phyloP scores from a whole-genome alignment of 1,140 invertebrate genomes.

The Papilio aristodemus region DNA sequence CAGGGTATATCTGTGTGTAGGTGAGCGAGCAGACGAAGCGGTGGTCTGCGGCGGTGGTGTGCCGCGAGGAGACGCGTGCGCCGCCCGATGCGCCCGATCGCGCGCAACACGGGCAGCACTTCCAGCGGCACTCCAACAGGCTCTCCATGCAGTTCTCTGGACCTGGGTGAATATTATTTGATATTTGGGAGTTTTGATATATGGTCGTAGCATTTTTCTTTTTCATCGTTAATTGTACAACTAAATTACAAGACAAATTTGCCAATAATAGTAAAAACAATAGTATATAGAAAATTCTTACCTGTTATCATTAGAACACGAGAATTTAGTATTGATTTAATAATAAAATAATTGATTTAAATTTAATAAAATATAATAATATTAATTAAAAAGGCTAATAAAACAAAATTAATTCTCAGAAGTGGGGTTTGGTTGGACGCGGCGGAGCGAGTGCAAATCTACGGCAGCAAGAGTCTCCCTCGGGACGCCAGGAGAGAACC shows the following conservation, averaged over 20 bases:
- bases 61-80: slow-evolving; percentile 74
- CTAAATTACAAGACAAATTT: too few species aligned
- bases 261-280: too few species aligned
- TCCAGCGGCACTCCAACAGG: slow-evolving; percentile 84
- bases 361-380: too few species aligned
- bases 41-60: slow-evolving; percentile 86
- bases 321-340: too few species aligned
- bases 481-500: slow-evolving; percentile 90
- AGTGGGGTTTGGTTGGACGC: slow-evolving; percentile 89
- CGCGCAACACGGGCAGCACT: slow-evolving; percentile 66
- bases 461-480: slow-evolving; percentile 86
- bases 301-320: too few species aligned
- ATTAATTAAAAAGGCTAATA: too few species aligned
- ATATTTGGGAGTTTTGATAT: neutral
- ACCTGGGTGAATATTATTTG: slow-evolving; percentile 72
- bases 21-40: slow-evolving; percentile 84
- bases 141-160: slow-evolving; percentile 94
- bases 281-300: too few species aligned
- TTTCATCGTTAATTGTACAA: too few species aligned
- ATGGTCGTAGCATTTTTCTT: too few species aligned
- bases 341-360: too few species aligned
- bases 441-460: slow-evolving; percentile 84
- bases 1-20: slow-evolving; percentile 40
- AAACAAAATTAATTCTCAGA: slow-evolving; percentile 47
- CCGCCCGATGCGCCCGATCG: slow-evolving; percentile 50